Base-by-base conservation (phyloP, 2,797 vertebrate species). In the Steatocranus sp. region DNA sequence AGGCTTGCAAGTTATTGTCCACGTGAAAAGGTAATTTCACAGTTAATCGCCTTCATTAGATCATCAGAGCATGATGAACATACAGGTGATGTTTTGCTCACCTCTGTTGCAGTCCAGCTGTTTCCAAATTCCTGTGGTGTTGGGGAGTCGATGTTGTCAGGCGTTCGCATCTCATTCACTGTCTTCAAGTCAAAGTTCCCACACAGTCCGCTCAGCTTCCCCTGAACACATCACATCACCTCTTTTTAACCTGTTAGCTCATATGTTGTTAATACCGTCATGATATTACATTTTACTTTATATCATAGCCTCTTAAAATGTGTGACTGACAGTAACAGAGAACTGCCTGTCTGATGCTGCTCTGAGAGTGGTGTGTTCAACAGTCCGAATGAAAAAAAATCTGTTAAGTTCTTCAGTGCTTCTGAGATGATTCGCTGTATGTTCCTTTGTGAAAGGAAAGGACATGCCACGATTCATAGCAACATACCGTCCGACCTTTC, bases 141-240 rank as follows among this genome's bases (percentile, higher is more conserved):
- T 1, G 96, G 94, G 46, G 97, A 92, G 70, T 99, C 98, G 11
- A 99, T 97, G 93, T 98, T 97, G 86, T 99, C 98, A 1, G 98
- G 98, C 6, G 97, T 98, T 86, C 96, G 96, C 97, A 99, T 97
- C 94, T 99, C 98, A 80, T 99, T 99, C 83, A 97, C 91, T 2
- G 98, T 99, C 95, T 98, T 99, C 89, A 97, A 93, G 93, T 99
- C 98, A 86, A 98, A 99, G 95, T 99, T 99, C 36, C 98, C 98
- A 92, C 98, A 99, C 36, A 99, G 95, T 2, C 98, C 98, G 1
- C 95, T 92, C 46, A 99, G 91, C 87, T 96, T 93, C 50, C 97
- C 97, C 98, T 99, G 89, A 81, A 85, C 81, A 89, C 79, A 93
- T 49, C 48, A 32, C 53, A 75, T 38, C 48, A 70, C 14, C 58